A percentile compares a stretch with the other conserved stretches of the same genome.
Conservation (phyloP, 1,140 invertebrate species). For the Steinernema feltiae region DNA sequence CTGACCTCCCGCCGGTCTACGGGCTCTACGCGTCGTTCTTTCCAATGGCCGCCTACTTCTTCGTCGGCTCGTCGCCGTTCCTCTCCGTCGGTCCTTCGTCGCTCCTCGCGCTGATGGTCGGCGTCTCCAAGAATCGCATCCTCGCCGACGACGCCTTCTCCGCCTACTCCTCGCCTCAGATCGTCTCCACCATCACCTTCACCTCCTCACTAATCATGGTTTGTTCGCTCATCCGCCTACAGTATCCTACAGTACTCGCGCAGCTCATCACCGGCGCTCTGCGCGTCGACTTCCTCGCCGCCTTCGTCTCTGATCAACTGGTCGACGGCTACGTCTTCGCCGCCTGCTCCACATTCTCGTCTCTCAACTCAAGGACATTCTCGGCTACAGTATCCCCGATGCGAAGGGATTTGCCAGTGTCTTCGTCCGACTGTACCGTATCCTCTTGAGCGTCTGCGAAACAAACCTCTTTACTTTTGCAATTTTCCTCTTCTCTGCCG, state of each 20-base stretch:
- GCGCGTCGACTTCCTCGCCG: neutral
- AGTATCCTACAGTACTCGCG: neutral
- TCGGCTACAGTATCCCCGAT: neutral
- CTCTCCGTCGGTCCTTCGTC: conserved; percentile 16
- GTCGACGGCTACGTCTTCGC: conserved; percentile 9
- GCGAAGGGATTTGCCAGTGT: neutral
- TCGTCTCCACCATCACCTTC: conserved; percentile 7
- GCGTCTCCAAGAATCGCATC: conserved; percentile 4
- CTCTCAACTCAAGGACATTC: conserved; percentile 5
- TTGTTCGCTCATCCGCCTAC: neutral
- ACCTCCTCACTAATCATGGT: neutral
- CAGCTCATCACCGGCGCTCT: neutral
- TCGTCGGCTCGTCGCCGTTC: conserved; percentile 59
- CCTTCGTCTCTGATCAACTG: neutral
- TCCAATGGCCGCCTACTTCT: conserved; percentile 59
- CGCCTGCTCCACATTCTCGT: neutral
- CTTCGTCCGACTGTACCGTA: neutral
- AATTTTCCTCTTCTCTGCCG: neutral
- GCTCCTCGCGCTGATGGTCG: neutral
- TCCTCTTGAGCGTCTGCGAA: neutral
- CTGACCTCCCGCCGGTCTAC: conserved; percentile 58
- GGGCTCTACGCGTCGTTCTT: conserved; percentile 60
- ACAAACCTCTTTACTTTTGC: neutral
- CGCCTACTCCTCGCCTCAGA: neutral
- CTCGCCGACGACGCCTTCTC: neutral